phyloP scores from a whole-genome alignment of 2,888 invertebrate species.

The Lochmaea crataegi region DNA sequence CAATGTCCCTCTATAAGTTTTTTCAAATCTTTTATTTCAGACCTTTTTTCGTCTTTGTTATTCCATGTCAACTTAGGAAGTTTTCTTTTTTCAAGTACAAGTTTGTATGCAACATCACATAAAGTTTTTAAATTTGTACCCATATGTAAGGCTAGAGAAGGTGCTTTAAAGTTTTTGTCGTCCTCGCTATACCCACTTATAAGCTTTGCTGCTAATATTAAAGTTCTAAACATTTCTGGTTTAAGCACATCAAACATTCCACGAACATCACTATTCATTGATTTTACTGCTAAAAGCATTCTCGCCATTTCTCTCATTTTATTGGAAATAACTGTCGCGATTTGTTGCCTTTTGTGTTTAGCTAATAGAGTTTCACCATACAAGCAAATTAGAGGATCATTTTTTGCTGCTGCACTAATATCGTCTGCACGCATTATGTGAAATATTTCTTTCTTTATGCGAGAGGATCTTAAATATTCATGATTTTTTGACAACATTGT shows the following conservation, averaged over 20 bases:
- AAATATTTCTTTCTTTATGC: conserved; percentile 45
- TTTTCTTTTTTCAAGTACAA: conserved; percentile 40
- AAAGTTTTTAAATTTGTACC: conserved; percentile 45
- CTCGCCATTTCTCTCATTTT: conserved; percentile 49
- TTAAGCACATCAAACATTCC: conserved; percentile 40
- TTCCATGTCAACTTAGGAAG: conserved; percentile 32
- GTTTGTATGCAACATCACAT: conserved; percentile 32
- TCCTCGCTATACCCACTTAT: conserved; percentile 42
- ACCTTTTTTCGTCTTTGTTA: conserved; percentile 25
- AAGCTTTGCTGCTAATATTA: conserved; percentile 37
- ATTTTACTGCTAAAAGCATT: conserved; percentile 38
- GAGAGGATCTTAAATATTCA: conserved; percentile 36
- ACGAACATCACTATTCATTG: too few species aligned
- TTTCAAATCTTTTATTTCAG: conserved; percentile 23
- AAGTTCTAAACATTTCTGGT: conserved; percentile 39
- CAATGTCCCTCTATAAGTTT: conserved; percentile 45
- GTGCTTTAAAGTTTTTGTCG: conserved; percentile 39
- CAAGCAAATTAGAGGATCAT: conserved; percentile 46
- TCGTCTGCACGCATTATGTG: conserved; percentile 47
- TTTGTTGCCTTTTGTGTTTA: conserved; percentile 49
- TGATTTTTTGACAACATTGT: conserved; percentile 29
- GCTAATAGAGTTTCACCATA: conserved; percentile 44
- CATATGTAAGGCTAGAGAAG: conserved; percentile 44
- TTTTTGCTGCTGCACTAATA: conserved; percentile 44
- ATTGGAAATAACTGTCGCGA: conserved; percentile 39